Conservation (phyloP, 2,888 invertebrate species). For the Tetramorium bicarinatum region DNA sequence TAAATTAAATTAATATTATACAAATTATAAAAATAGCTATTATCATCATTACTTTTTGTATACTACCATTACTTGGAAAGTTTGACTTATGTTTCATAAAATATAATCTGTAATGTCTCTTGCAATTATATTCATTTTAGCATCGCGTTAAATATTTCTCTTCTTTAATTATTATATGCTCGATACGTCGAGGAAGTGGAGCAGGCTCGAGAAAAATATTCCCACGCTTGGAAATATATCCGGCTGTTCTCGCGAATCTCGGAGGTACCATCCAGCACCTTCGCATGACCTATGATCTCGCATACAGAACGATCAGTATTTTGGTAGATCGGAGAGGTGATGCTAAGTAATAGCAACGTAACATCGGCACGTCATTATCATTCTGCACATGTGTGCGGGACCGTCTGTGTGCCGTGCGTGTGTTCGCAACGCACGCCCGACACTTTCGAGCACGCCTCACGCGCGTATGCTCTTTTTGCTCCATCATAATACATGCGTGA, state of each 20-base stretch:
- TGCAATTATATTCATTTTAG: not conserved
- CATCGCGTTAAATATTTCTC: not conserved
- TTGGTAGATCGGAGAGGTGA: constrained; percentile 56
- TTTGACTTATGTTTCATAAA: not conserved
- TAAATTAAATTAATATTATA: too few species aligned
- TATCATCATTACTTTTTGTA: not conserved
- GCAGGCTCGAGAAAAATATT: constrained; percentile 11
- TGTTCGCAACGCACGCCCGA: constrained; percentile 59
- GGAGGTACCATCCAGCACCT: constrained; percentile 49
- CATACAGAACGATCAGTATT: constrained; percentile 33
- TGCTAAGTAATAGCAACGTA: constrained; percentile 78
- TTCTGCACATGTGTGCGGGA: constrained; percentile 16
- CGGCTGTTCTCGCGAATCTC: constrained; percentile 47
- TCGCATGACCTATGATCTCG: constrained; percentile 63
- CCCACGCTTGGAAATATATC: constrained; percentile 58
- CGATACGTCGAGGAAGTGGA: not conserved
- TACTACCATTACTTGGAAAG: not conserved
- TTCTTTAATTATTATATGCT: not conserved
- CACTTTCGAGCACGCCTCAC: constrained; percentile 72
- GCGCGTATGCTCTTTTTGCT: constrained; percentile 60
- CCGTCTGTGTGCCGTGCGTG: not conserved
- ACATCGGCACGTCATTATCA: constrained; percentile 78
- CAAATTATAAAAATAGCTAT: not conserved
- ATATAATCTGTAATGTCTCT: not conserved
- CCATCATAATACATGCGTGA: constrained; percentile 70